Percentiles rank a stretch among this genome's conserved stretches.
phyloP scores from a whole-genome alignment of 2,113 vertebrate species.

The Crocuta crocuta region DNA sequence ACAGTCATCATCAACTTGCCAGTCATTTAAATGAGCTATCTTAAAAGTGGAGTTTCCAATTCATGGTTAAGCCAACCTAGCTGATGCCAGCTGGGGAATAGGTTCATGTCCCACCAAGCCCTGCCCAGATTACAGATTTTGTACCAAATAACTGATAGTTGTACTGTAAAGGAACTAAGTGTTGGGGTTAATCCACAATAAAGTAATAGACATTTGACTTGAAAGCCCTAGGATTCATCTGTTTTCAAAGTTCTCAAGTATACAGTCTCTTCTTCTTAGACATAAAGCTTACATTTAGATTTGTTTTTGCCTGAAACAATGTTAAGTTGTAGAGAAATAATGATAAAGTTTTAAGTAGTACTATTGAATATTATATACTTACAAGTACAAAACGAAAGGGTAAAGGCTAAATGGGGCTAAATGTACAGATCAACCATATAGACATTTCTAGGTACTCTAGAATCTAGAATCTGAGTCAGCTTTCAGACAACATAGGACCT shows the following conservation, averaged over 20 bases:
- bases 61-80: background rate
- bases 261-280: background rate
- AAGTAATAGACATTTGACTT: background rate
- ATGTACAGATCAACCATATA: too few relatives aligned
- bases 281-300: background rate
- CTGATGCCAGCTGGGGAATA: background rate
- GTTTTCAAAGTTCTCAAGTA: background rate
- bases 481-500: background rate
- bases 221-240: background rate
- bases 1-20: background rate
- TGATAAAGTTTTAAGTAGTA: background rate
- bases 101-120: background rate
- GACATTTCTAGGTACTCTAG: background rate
- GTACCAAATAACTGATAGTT: background rate
- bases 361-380: background rate
- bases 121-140: background rate
- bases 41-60: background rate
- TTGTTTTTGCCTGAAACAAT: background rate
- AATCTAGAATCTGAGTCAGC: background rate
- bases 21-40: background rate
- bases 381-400: background rate
- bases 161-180: background rate
- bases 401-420: background rate
- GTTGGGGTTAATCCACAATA: background rate
- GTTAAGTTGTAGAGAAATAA: background rate